Percentiles rank a stretch among this genome's conserved stretches.
Evolutionary conservation across 2,113 vertebrate genomes (phyloP).

Genomic region (Illadopsis cleaveri): DNA sequence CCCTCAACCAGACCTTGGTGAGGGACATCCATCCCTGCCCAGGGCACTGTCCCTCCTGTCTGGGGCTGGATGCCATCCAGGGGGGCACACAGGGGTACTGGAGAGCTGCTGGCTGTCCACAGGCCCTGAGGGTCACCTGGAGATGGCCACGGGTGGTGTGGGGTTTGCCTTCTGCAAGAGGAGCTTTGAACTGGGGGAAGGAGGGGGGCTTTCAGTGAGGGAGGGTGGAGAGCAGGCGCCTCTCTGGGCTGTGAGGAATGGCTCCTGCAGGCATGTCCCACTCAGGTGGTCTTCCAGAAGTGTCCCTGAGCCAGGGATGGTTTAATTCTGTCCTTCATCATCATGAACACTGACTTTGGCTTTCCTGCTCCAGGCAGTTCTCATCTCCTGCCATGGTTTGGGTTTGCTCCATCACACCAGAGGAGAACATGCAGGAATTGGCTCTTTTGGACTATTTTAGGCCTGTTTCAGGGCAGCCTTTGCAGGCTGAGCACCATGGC

Average conservation of each 20-base stretch:
- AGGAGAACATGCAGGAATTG: not conserved
- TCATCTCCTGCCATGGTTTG: not conserved
- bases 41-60: fast-evolving
- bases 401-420: not conserved
- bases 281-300: not conserved
- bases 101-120: fast-evolving
- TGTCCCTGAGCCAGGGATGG: not conserved
- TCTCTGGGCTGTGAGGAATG: fast-evolving
- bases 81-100: fast-evolving
- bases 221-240: fast-evolving
- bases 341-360: fast-evolving
- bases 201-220: too few relatives aligned
- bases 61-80: fast-evolving
- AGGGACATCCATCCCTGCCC: not conserved
- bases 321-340: fast-evolving
- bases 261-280: not conserved
- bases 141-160: fast-evolving
- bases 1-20: fast-evolving
- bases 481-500: not conserved
- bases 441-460: fast-evolving
- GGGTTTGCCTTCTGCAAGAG: not conserved
- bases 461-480: fast-evolving
- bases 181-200: not conserved
- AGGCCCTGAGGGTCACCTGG: fast-evolving
- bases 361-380: not conserved